phyloP scores from a whole-genome alignment of 2,888 invertebrate species.

The Flabesymbios commensalis region DNA sequence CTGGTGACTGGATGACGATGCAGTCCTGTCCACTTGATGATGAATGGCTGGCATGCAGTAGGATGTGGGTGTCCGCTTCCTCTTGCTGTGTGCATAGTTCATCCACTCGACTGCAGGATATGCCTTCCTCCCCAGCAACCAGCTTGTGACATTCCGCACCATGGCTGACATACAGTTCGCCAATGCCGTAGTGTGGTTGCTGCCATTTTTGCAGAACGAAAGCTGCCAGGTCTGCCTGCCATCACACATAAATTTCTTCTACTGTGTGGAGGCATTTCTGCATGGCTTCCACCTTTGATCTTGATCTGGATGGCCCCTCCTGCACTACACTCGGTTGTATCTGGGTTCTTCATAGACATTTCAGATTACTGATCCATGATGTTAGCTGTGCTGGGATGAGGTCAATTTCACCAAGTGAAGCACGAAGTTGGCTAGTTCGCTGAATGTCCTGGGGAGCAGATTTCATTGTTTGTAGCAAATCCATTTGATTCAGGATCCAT shows the following conservation, averaged over 20 bases:
- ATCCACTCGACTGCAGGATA: no score
- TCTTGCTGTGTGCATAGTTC: no score
- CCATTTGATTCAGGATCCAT: constrained; percentile 15
- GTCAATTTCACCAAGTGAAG: constrained; percentile 5
- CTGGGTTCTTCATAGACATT: constrained; percentile 24
- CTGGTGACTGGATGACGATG: no score
- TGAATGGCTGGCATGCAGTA: constrained; percentile 28
- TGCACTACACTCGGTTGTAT: constrained; percentile 15
- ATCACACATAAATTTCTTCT: neutral
- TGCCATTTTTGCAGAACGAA: no score
- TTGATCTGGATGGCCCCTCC: neutral
- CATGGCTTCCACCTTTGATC: constrained; percentile 13
- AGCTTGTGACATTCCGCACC: neutral
- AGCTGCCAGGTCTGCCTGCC: no score
- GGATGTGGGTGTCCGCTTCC: constrained; percentile 28
- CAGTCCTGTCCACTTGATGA: no score
- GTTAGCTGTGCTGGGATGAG: constrained; percentile 12
- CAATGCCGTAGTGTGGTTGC: no score
- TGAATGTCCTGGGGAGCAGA: constrained; percentile 19
- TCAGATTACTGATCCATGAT: constrained; percentile 26
- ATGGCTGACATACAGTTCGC: neutral
- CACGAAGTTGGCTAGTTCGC: constrained; percentile 12
- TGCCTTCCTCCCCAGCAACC: no score
- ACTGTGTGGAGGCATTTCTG: constrained; percentile 4
- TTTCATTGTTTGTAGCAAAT: constrained; percentile 18